phyloP scores from a whole-genome alignment of 2,113 vertebrate species.

The Junco hyemalis region DNA sequence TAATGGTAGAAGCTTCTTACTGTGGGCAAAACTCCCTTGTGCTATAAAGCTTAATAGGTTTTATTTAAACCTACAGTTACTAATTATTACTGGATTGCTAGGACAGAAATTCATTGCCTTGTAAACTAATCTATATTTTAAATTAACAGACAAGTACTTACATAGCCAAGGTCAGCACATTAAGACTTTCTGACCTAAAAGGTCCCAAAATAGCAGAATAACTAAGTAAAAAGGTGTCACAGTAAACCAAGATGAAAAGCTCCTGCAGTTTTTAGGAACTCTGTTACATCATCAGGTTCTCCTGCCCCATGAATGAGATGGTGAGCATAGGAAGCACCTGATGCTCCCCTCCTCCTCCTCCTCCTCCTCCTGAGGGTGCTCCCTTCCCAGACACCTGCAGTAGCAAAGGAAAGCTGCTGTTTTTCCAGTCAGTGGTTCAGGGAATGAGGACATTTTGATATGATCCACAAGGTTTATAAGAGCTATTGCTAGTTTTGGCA shows the following conservation, averaged over 20 bases:
- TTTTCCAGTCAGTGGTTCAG: background rate
- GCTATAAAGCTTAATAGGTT: background rate
- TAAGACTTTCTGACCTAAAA: background rate
- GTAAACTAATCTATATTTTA: background rate
- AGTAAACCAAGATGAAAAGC: background rate
- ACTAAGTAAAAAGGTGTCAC: background rate
- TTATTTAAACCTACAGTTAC: background rate
- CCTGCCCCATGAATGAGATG: accelerated
- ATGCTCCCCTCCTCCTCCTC: background rate
- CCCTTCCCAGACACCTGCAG: background rate
- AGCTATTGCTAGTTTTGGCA: background rate
- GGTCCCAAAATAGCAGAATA: background rate
- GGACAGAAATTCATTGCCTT: background rate
- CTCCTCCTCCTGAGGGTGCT: background rate
- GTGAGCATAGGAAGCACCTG: accelerated
- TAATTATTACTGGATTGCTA: background rate
- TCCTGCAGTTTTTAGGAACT: background rate
- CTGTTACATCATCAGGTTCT: background rate
- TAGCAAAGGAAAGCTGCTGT: background rate
- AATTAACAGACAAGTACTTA: background rate
- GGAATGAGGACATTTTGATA: background rate
- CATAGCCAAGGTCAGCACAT: background rate
- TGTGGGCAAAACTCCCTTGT: background rate
- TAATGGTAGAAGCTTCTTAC: background rate
- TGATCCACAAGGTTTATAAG: background rate